Base-by-base conservation (phyloP, 2,888 invertebrate species). In the Icerya purchasi region DNA sequence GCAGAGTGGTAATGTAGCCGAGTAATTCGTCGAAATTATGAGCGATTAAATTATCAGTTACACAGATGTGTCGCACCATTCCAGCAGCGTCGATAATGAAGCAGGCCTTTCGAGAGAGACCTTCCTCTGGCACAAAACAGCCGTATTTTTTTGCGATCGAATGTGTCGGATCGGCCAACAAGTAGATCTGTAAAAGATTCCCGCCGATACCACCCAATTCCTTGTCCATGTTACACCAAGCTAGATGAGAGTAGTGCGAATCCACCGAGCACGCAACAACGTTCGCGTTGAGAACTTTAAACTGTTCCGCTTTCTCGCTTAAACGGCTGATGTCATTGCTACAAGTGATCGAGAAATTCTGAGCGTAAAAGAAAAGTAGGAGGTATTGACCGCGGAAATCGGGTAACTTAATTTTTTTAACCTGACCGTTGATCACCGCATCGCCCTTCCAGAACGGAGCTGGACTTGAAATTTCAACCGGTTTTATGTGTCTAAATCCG, bases 1-100 rank as follows among this genome's bases (percentile, higher is more conserved):
- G 90, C 75, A 94, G 92, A 61, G 93, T 94, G 76, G 94, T 92
- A 0, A 94, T 88, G 58, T 94, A 74, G 69, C 94, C 77, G 58
- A 94, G 72, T 1, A 93, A 92, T 75, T 94, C 94, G 72, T 93
- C 93, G 2, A 93, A 92, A 60, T 89, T 89, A 59, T 93, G 77
- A 1, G 89, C 89, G 10, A 91, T 90, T 0, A 92, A 91, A 63
- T 93, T 77, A 75, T 94, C 94, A 72, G 94, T 94, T 86, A 94
- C 90, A 2, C 92, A 92, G 54, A 93, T 91, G 73, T 94, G 93
- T 58, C 94, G 76, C 54, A 94, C 73, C 60, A 85, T 77, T 50
- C 92, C 91, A 69, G 83, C 85, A 25, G 84, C 82, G 73, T 94
- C 93, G 69, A 94, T 91, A 61, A 94, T 92, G 69, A 93, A 94